Evolutionary conservation across 2,888 invertebrate genomes (phyloP), one percentile per base, ranked within the genome.

Genomic region (Andrena dorsata): DNA sequence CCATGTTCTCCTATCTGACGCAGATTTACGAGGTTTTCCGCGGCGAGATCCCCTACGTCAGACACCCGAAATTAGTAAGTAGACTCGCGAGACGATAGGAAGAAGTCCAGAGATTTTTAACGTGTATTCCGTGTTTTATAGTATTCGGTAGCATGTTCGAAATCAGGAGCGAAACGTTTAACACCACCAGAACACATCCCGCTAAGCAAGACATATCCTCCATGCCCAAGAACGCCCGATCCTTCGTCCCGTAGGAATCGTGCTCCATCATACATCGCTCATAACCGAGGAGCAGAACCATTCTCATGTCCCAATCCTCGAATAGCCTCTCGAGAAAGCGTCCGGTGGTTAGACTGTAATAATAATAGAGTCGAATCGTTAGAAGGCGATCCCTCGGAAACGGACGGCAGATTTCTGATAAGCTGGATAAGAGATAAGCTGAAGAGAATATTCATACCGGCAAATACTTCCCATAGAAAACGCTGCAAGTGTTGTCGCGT

Each of bases 11-110:
- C 71, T 99, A 98, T 93, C 95, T 99, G 82, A 96, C 97, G 66
- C 97, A 98, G 93, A 96, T 99, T 83, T 98, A 98, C 94, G 97
- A 97, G 93, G 96, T 96, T 73, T 98, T 99, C 95, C 96, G 98
- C 90, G 98, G 98, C 63, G 98, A 98, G 94, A 97, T 98, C 90
- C 98, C 98, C 6, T 96, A 97, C 90, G 95, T 97, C 78, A 97
- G 96, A 91, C 96, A 97, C 94, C 96, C 96, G 4, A 96, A 96
- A 95, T 94, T 96, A 95, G 96, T 96, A 94, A 88, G 84, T 83
- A 74, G n/a, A 60, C n/a, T 28, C 1, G 26, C 26, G 2, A 1
- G 41, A 7, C 3, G 5, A 5, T 26, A 23, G 28, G 53, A 51
- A 6, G 8, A 61, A 30, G 2, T 81, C 10, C 7, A 1, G 66